Evolutionary conservation across 1,140 invertebrate genomes (phyloP).

Genomic region (Aphelenchoides avenae): DNA sequence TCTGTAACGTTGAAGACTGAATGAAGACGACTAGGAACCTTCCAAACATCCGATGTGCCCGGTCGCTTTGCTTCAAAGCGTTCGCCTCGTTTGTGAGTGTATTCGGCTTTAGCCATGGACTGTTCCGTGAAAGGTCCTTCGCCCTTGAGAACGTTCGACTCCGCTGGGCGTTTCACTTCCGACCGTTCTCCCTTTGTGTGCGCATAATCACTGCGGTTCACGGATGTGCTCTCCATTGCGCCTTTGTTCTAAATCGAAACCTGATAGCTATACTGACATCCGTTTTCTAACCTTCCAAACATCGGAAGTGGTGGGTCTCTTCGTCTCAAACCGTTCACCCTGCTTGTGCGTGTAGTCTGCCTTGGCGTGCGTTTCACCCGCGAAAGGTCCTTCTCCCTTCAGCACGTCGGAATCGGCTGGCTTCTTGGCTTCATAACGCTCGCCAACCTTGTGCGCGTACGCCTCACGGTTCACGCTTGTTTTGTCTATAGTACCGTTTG

Average conservation of each 20-base stretch:
- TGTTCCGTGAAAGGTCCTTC: slow-evolving; percentile 21
- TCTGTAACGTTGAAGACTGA: not conserved
- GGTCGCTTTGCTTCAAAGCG: slow-evolving; percentile 18
- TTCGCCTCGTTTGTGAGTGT: slow-evolving; percentile 18
- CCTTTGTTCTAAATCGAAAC: too few relatives aligned
- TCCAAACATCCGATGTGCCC: slow-evolving; percentile 26
- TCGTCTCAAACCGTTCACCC: slow-evolving; percentile 20
- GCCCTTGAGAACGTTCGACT: slow-evolving; percentile 18
- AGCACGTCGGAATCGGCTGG: slow-evolving; percentile 26
- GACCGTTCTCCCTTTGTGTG: slow-evolving; percentile 9
- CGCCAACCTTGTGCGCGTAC: slow-evolving; percentile 10
- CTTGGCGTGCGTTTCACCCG: slow-evolving; percentile 14
- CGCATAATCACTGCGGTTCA: slow-evolving; percentile 17
- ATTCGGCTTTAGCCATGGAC: slow-evolving; percentile 11
- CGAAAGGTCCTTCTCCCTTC: slow-evolving; percentile 15
- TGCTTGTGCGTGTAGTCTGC: slow-evolving; percentile 19
- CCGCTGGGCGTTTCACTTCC: slow-evolving; percentile 1
- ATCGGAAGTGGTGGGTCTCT: slow-evolving; percentile 23
- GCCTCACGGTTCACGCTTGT: slow-evolving; percentile 15
- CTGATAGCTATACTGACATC: not conserved
- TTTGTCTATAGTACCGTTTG: not conserved
- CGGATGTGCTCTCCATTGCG: slow-evolving; percentile 1
- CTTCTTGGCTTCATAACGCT: not conserved
- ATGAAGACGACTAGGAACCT: too few relatives aligned
- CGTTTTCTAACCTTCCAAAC: slow-evolving; percentile 17